These are phyloP conservation scores for Rallus crepitans DNA, from an alignment of 2,797 vertebrate species.

Conservation along the genomic window DNA sequence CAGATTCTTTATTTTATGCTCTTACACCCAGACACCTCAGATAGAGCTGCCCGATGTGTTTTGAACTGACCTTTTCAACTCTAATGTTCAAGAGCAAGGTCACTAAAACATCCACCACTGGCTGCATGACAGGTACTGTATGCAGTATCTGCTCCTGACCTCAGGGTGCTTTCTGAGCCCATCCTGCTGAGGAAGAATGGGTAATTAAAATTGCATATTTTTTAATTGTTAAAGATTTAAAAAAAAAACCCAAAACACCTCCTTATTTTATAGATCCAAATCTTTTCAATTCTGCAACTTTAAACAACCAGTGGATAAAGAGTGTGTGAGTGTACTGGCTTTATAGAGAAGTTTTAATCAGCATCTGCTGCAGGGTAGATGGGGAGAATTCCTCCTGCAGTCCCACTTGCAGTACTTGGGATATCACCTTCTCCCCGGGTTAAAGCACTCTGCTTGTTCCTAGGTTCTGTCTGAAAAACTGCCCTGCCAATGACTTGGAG, in stretches of 20 bases:
- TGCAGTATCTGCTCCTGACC: background rate
- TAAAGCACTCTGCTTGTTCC: background rate
- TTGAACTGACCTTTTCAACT: background rate
- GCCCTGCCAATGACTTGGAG: conserved; percentile 92
- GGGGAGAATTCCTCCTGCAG: background rate
- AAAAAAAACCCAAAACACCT: too few relatives aligned
- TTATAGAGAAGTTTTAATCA: background rate
- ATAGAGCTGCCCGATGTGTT: background rate
- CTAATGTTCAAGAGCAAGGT: background rate
- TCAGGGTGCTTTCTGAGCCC: background rate
- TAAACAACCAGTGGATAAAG: background rate
- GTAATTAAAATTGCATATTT: background rate
- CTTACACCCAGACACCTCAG: background rate
- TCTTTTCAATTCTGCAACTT: background rate
- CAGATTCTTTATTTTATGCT: background rate
- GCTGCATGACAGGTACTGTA: fast-evolving
- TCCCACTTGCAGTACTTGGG: background rate
- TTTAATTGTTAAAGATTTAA: too few relatives aligned
- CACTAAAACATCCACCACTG: background rate
- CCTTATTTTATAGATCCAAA: too few relatives aligned
- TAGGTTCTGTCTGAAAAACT: conserved; percentile 96
- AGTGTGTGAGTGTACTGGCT: background rate
- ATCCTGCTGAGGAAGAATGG: background rate
- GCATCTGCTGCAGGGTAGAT: background rate
- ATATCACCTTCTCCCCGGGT: background rate